These are phyloP conservation scores for Synergus gifuensis DNA, from an alignment of 2,888 invertebrate genomes.

Conservation along the genomic window DNA sequence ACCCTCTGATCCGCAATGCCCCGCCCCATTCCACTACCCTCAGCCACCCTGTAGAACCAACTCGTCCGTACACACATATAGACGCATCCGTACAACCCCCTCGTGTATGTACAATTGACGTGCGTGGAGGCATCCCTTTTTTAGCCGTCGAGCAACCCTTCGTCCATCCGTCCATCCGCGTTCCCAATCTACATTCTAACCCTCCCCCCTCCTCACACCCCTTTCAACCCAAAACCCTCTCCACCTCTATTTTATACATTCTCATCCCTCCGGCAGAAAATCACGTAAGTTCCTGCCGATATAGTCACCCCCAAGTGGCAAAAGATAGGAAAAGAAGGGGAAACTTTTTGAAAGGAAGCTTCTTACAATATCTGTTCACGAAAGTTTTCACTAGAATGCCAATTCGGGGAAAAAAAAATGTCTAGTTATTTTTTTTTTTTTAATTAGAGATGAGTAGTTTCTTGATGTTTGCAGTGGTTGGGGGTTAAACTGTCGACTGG, in stretches of 20 bases:
- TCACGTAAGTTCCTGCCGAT: slow-evolving; percentile 55
- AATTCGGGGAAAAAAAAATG: neutral
- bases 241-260: slow-evolving; percentile 54
- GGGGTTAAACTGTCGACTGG: no score
- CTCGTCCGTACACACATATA: slow-evolving; percentile 28
- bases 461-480: no score
- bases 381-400: slow-evolving; percentile 26
- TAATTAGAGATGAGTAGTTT: no score
- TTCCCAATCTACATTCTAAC: slow-evolving; percentile 56
- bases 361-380: slow-evolving; percentile 15
- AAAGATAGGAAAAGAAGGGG: neutral
- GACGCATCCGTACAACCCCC: neutral
- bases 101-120: slow-evolving; percentile 35
- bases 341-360: slow-evolving; percentile 22
- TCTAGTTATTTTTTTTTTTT: neutral
- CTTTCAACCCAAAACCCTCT: slow-evolving; percentile 49
- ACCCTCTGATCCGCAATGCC: slow-evolving; percentile 73
- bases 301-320: slow-evolving; percentile 40
- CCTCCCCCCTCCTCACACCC: neutral
- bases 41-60: slow-evolving; percentile 60
- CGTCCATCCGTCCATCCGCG: slow-evolving; percentile 53
- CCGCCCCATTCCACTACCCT: slow-evolving; percentile 68
- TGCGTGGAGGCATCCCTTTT: slow-evolving; percentile 46
- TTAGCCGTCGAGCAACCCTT: slow-evolving; percentile 53
- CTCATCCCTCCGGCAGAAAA: slow-evolving; percentile 55